Evolutionary conservation across 2,797 vertebrate species (phyloP).

Genomic region (Sphenodon punctatus): DNA sequence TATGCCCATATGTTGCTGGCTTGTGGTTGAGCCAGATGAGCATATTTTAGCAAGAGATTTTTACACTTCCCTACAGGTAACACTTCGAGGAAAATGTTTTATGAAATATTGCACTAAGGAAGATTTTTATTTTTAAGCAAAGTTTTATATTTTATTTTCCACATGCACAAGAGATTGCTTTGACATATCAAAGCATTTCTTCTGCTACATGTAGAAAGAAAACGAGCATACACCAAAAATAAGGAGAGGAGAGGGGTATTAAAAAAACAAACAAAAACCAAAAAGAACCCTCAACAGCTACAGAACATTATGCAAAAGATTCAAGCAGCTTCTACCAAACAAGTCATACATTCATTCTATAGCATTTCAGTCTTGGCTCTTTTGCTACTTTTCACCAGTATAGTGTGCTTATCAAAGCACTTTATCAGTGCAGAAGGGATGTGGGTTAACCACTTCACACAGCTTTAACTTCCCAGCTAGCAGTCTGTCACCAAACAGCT

Average conservation of each 20-base stretch:
- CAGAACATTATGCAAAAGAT: conserved; percentile 12
- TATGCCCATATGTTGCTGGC: conserved; percentile 14
- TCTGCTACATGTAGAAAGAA: conserved; percentile 33
- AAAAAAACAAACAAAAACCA: conserved; percentile 28
- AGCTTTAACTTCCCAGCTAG: conserved; percentile 78
- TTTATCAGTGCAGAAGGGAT: conserved; percentile 94
- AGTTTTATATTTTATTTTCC: conserved; percentile 47
- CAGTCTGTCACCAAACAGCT: conserved; percentile 91
- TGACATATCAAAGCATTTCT: conserved; percentile 56
- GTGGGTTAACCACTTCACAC: conserved; percentile 88
- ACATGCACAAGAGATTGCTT: conserved; percentile 52
- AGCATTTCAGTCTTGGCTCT: conserved; percentile 79
- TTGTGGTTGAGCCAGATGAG: conserved; percentile 26
- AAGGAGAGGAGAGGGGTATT: neutral
- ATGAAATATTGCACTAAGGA: conserved; percentile 8
- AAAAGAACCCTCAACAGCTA: too few species aligned
- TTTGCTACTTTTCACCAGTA: conserved; percentile 80
- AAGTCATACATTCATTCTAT: conserved; percentile 85
- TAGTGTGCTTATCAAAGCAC: conserved; percentile 92
- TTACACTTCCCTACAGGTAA: neutral
- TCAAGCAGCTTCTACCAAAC: conserved; percentile 70
- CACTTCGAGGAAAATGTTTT: conserved; percentile 33
- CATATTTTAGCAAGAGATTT: conserved; percentile 5
- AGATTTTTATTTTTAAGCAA: conserved; percentile 22
- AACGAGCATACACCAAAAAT: neutral